Base-by-base conservation (phyloP, 92 coral and sea anemone genomes). In the Hydrozoanthus gracilis region DNA sequence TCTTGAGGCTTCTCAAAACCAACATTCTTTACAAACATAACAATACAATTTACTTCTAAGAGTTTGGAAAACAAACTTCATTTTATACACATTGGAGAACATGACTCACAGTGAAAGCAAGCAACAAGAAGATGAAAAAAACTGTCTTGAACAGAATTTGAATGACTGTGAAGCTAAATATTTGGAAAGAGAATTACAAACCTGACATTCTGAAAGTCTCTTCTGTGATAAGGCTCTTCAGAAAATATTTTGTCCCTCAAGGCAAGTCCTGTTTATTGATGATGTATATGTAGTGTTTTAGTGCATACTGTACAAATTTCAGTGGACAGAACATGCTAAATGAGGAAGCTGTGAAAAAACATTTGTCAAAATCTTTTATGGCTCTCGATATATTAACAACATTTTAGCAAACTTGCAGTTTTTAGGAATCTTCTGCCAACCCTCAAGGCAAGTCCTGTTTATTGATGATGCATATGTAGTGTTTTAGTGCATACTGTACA, bases 221-320 rank as follows among this genome's bases (percentile, higher is more conserved):
- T 90, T 64, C 73, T 95, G 20, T 95, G 87, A 67, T 88, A 70
- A 7, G 97, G 87, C 64, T 95, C 98, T 82, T 96, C 95, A 8
- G 90, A 86, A 73, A 95, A 96, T 48, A 96, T 96, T 76, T 95
- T 96, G 75, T 96, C 96, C 89, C 94, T 92, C 82, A 96, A 83
- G 20, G 98, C 95, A 48, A 95, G 86, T 27, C 99, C 99, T 96
- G 84, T 20, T 69, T 58, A 27, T 0, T 27, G 39, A 27, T 8
- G 51, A 58, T 18, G 67, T 2, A 69, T 18, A 55, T 51, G 64
- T 1, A 65, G 2, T 71, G 1, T 11, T 45, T 5, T 0, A 17
- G 2, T 7, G 44, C 52, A 10, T 8, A 56, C n/a, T n/a, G n/a
- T n/a, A n/a, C 14, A 44, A 76, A 27, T 4, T 9, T 17, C 83